Conservation (phyloP, 92 coral and sea anemone genomes). For the Heliopora coerulea region DNA sequence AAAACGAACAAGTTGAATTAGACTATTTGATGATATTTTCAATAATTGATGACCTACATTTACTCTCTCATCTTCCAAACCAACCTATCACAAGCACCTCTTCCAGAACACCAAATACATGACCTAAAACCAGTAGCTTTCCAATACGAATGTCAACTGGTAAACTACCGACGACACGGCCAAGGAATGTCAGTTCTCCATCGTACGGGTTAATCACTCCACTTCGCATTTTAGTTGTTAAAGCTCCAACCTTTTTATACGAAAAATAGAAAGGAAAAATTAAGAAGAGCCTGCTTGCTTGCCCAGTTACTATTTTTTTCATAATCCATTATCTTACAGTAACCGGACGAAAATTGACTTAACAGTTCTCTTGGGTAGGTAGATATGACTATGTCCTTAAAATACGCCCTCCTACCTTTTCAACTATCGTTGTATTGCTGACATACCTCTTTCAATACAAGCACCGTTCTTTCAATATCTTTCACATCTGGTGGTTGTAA, state of each 20-base stretch:
- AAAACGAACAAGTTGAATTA: not conserved
- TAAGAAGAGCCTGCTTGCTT: too few relatives aligned
- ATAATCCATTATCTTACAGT: too few relatives aligned
- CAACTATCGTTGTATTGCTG: too few relatives aligned
- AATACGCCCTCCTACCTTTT: too few relatives aligned
- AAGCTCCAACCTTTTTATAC: conserved; percentile 76
- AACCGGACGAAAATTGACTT: too few relatives aligned
- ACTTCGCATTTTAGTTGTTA: conserved; percentile 75
- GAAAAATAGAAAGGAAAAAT: not conserved
- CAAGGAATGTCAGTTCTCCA: conserved; percentile 94
- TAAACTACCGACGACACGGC: conserved; percentile 78
- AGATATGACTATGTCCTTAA: too few relatives aligned
- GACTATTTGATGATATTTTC: not conserved
- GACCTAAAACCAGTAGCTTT: conserved; percentile 79
- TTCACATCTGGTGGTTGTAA: conserved; percentile 92
- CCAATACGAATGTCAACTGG: conserved; percentile 92
- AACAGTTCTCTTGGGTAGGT: too few relatives aligned
- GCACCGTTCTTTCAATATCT: conserved; percentile 82
- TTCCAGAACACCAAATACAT: conserved; percentile 94
- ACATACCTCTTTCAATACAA: conserved; percentile 82
- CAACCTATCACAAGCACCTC: conserved; percentile 92
- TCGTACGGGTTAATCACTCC: conserved; percentile 82
- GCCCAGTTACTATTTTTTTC: not conserved
- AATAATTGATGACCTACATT: not conserved
- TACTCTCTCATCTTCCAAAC: conserved; percentile 1